A percentile compares a stretch with the other conserved stretches of the same genome.
Evolutionary conservation across 2,888 invertebrate genomes (phyloP).

Genomic region (Parnassius glacialis): DNA sequence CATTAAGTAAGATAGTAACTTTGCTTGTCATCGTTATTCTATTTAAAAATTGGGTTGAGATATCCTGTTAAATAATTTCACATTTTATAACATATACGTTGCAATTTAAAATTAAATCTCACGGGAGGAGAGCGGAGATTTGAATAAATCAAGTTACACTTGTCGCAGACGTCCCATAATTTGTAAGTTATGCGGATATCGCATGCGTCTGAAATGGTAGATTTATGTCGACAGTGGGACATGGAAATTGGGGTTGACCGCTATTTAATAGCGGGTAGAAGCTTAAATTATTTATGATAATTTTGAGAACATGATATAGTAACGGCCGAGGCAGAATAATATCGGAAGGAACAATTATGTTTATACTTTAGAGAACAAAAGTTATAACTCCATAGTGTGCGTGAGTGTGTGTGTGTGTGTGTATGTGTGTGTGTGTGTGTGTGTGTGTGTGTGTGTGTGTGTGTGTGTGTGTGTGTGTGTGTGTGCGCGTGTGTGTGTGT

Average conservation of each 20-base stretch:
- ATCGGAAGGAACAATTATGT: background rate
- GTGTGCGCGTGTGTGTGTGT: too few species aligned
- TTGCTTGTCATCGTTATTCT: too few species aligned
- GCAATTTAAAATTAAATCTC: conserved; percentile 17
- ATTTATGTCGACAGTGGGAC: conserved; percentile 35
- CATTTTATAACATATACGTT: background rate
- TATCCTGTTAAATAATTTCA: too few species aligned
- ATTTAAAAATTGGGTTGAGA: too few species aligned
- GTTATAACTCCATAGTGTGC: too few species aligned
- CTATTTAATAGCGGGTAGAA: conserved; percentile 25
- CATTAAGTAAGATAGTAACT: too few species aligned
- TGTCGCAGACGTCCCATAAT: conserved; percentile 57
- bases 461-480: too few species aligned
- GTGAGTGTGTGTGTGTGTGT: too few species aligned
- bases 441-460: too few species aligned
- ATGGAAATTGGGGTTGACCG: conserved; percentile 32
- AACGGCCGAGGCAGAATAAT: background rate
- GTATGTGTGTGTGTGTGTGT: too few species aligned
- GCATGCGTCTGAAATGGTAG: conserved; percentile 34
- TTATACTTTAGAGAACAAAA: too few species aligned
- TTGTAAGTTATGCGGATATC: conserved; percentile 56
- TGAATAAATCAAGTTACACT: conserved; percentile 59
- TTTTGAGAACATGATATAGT: background rate
- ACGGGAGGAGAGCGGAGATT: conserved; percentile 31
- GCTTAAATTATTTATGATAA: conserved; percentile 16